Conservation (phyloP, 2,888 invertebrate genomes). For the Sylvicola cinctus region DNA sequence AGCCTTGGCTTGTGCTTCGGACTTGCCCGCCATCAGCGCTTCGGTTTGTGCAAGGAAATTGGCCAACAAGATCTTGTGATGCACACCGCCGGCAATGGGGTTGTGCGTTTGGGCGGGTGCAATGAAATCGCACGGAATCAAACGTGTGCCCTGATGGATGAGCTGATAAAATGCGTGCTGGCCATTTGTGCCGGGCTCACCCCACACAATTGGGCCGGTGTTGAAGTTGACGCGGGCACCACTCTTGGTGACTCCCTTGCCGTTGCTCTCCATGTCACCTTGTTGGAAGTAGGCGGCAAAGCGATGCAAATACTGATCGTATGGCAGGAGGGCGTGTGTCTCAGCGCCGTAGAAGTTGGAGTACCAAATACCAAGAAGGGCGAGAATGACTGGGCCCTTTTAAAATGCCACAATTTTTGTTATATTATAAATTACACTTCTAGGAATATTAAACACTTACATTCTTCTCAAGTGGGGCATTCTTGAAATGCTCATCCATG, state of each 20-base stretch:
- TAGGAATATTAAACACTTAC: slow-evolving; percentile 31
- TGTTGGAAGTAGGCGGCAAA: slow-evolving; percentile 99
- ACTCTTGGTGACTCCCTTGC: slow-evolving; percentile 69
- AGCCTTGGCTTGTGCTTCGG: slow-evolving; percentile 35
- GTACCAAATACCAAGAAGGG: slow-evolving; percentile 85
- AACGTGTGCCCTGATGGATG: slow-evolving; percentile 64
- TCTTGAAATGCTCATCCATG: slow-evolving; percentile 84
- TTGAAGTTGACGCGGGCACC: slow-evolving; percentile 30
- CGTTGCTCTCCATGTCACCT: slow-evolving; percentile 99
- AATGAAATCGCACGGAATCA: slow-evolving; percentile 94
- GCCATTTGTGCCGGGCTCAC: slow-evolving; percentile 98
- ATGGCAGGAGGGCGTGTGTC: slow-evolving; percentile 89
- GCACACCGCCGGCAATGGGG: slow-evolving; percentile 54
- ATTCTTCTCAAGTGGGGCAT: slow-evolving; percentile 74
- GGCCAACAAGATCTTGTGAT: slow-evolving; percentile 86
- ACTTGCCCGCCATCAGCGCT: slow-evolving; percentile 74
- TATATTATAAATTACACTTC: not conserved
- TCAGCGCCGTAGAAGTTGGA: slow-evolving; percentile 86
- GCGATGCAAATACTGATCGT: slow-evolving; percentile 96
- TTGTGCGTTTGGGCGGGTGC: slow-evolving; percentile 86
- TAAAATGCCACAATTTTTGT: slow-evolving; percentile 10
- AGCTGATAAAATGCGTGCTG: slow-evolving; percentile 99
- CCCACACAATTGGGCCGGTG: slow-evolving; percentile 32
- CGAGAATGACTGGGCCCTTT: slow-evolving; percentile 82
- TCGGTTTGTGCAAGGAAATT: slow-evolving; percentile 99